These are phyloP conservation scores for Lucinisca nassula DNA, from an alignment of 2,888 invertebrate species.

Conservation along the genomic window DNA sequence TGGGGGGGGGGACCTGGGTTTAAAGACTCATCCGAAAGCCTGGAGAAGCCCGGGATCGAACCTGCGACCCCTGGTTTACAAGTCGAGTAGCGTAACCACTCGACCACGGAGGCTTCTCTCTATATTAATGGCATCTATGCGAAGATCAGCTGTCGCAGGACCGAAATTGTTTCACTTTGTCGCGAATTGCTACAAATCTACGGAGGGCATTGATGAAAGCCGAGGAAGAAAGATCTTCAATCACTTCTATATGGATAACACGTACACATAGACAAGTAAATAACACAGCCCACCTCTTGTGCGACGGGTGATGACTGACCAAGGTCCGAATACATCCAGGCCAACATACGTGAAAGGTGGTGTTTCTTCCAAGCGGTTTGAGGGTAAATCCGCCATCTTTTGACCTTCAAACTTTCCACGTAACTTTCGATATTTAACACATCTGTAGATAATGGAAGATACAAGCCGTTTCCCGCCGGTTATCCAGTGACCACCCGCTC, in stretches of 20 bases:
- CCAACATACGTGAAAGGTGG: constrained; percentile 65
- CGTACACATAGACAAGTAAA: constrained; percentile 61
- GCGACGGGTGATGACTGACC: constrained; percentile 30
- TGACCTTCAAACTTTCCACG: constrained; percentile 27
- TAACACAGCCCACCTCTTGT: constrained; percentile 57
- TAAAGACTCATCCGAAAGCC: no score
- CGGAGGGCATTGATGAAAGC: constrained; percentile 60
- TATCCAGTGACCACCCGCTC: constrained; percentile 58
- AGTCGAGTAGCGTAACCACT: no score
- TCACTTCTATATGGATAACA: constrained; percentile 60
- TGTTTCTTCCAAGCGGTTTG: constrained; percentile 36
- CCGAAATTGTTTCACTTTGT: constrained; percentile 40
- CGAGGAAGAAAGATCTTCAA: constrained; percentile 54
- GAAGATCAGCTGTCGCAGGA: constrained; percentile 34
- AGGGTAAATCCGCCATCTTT: constrained; percentile 67
- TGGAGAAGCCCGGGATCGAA: no score
- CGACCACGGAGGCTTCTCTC: no score
- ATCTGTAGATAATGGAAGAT: constrained; percentile 35
- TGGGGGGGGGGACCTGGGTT: no score
- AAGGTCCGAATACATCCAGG: constrained; percentile 54
- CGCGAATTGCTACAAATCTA: constrained; percentile 53
- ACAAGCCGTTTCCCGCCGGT: constrained; percentile 41
- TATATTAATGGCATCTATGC: constrained; percentile 25
- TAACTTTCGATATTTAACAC: constrained; percentile 42
- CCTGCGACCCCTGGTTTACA: no score